These are phyloP conservation scores for Sphecodes monilicornis DNA, from an alignment of 2,888 invertebrate species.

Conservation along the genomic window DNA sequence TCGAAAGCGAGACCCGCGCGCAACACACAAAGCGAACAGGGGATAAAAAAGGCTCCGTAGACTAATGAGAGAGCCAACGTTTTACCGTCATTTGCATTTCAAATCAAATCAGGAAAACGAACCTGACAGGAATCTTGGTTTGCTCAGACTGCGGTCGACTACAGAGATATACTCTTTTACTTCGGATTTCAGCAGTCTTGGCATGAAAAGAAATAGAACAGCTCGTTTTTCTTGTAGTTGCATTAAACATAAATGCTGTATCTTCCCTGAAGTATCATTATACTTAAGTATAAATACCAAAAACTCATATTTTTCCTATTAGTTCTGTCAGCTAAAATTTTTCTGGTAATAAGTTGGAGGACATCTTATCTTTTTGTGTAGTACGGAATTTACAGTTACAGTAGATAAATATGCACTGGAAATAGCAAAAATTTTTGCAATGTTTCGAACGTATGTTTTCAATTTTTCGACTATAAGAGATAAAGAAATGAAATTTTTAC, in stretches of 20 bases:
- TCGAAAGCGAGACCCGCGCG: constrained; percentile 12
- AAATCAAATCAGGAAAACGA: constrained; percentile 68
- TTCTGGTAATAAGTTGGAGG: too few relatives aligned
- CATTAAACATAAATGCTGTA: neutral
- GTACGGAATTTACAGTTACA: too few relatives aligned
- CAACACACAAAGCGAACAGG: constrained; percentile 30
- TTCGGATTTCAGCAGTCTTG: neutral
- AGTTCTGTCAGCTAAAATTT: too few relatives aligned
- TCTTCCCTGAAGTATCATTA: neutral
- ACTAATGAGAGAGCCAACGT: constrained; percentile 69
- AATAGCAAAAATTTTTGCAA: too few relatives aligned
- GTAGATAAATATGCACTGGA: too few relatives aligned
- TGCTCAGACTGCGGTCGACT: constrained; percentile 15
- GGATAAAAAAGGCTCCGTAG: constrained; percentile 33
- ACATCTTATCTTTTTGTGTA: too few relatives aligned
- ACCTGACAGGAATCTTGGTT: constrained; percentile 54
- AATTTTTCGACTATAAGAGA: too few relatives aligned
- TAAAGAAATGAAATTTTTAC: too few relatives aligned
- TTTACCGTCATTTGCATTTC: constrained; percentile 69
- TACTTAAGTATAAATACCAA: neutral
- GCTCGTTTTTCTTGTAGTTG: neutral
- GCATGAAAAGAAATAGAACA: neutral
- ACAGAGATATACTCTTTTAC: constrained; percentile 19
- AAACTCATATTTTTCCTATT: neutral
- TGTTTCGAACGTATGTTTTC: too few relatives aligned